These are phyloP conservation scores for Dromococcyx pavoninus DNA, from an alignment of 2,797 vertebrate species.

Conservation along the genomic window DNA sequence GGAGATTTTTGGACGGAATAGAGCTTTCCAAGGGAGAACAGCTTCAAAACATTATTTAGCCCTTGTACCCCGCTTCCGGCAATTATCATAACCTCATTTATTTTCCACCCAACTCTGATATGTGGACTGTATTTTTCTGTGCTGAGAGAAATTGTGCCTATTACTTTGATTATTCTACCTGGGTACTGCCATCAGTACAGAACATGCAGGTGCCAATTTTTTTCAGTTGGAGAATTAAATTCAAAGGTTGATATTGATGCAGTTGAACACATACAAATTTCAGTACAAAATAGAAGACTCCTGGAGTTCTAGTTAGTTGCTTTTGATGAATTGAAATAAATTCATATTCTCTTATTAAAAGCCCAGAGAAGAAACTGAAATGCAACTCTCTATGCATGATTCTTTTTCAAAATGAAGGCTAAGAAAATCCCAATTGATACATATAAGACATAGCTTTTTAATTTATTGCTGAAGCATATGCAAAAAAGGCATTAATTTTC, in stretches of 20 bases:
- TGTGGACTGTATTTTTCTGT: background rate
- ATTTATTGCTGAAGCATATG: constrained; percentile 60
- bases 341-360: constrained; percentile 50
- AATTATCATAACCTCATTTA: background rate
- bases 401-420: constrained; percentile 43
- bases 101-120: background rate
- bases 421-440: constrained; percentile 56
- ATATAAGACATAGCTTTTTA: constrained; percentile 45
- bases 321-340: constrained; percentile 63
- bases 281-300: background rate
- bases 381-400: constrained; percentile 22
- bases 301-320: constrained; percentile 33
- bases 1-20: background rate
- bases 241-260: constrained; percentile 13
- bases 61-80: background rate
- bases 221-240: background rate
- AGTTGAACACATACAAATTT: constrained; percentile 44
- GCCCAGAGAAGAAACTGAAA: constrained; percentile 14
- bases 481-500: constrained; percentile 63
- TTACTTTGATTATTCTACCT: constrained; percentile 11
- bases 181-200: background rate
- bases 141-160: background rate
- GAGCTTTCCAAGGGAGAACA: background rate
- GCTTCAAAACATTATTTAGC: background rate
- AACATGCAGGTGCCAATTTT: background rate